Conservation (phyloP, 2,797 vertebrate genomes). For the Acrossocheilus wenchowensis region DNA sequence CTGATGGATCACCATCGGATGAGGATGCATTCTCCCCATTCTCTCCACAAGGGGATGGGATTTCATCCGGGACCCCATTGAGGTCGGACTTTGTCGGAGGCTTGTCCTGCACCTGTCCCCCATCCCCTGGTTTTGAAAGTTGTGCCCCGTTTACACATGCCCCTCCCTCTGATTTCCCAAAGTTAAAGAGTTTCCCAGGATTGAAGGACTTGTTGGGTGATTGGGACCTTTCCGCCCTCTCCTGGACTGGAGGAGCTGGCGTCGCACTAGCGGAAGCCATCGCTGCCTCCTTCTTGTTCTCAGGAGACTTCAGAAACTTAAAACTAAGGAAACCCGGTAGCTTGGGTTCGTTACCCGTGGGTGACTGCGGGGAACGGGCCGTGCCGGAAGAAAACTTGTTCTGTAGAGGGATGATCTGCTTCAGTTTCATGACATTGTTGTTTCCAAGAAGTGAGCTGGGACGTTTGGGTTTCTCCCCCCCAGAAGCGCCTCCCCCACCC, state of each 20-base stretch:
- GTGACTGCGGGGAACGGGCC: conserved; percentile 87
- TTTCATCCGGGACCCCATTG: conserved; percentile 84
- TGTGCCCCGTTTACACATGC: conserved; percentile 76
- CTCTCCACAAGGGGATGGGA: conserved; percentile 78
- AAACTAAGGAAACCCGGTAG: conserved; percentile 95
- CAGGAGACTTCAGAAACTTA: conserved; percentile 96
- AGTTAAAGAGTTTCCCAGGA: conserved; percentile 94
- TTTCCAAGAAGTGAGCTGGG: conserved; percentile 95
- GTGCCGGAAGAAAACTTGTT: conserved; percentile 89
- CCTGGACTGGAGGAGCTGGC: conserved; percentile 43
- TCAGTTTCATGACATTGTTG: conserved; percentile 97
- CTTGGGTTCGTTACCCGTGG: conserved; percentile 89
- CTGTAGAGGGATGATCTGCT: conserved; percentile 98
- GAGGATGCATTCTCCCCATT: conserved; percentile 76
- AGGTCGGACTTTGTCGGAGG: conserved; percentile 83
- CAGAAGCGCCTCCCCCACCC: conserved; percentile 65
- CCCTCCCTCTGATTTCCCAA: conserved; percentile 85
- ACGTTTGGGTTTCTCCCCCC: conserved; percentile 90
- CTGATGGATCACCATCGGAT: conserved; percentile 78
- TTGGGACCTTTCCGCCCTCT: conserved; percentile 85
- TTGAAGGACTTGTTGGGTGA: conserved; percentile 97
- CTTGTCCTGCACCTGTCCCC: conserved; percentile 73
- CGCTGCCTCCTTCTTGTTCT: conserved; percentile 84
- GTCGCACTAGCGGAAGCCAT: conserved; percentile 57
- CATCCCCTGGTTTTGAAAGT: conserved; percentile 68